A percentile compares a stretch with the other conserved stretches of the same genome.
Conservation (phyloP, 2,797 vertebrate genomes). For the Limosa lapponica region DNA sequence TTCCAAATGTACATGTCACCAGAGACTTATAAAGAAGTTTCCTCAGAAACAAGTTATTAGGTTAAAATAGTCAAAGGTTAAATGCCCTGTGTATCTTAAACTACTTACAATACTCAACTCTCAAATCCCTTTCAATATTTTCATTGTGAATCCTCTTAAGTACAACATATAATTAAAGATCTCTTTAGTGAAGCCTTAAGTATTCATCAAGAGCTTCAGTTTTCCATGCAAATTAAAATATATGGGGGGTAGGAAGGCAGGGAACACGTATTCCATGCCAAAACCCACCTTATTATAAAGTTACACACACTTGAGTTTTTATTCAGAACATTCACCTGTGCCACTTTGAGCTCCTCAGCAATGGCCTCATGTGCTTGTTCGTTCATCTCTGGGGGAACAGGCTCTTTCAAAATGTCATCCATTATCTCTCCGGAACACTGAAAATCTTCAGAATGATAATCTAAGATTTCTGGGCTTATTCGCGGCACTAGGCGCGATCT, state of each 20-base stretch:
- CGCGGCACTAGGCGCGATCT: constrained; percentile 81
- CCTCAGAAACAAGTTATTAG: background rate
- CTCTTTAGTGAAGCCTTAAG: background rate
- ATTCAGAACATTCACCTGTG: constrained; percentile 81
- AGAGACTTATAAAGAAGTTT: background rate
- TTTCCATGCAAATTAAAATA: background rate
- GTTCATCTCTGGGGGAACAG: constrained; percentile 86
- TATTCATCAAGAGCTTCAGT: background rate
- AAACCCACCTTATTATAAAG: rapidly evolving
- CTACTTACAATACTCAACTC: background rate
- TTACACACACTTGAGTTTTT: background rate
- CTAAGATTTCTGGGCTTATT: constrained; percentile 81
- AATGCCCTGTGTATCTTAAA: background rate
- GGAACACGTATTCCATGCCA: background rate
- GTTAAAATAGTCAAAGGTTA: background rate
- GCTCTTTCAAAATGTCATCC: constrained; percentile 85
- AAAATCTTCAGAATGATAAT: constrained; percentile 50
- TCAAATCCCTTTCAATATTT: background rate
- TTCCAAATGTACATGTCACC: background rate
- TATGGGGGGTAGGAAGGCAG: rapidly evolving
- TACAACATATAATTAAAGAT: background rate
- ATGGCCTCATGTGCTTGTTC: constrained; percentile 89
- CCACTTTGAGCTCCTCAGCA: constrained; percentile 87
- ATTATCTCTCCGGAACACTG: constrained; percentile 1
- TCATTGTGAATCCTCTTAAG: background rate